Conservation (phyloP, 2,113 vertebrate genomes). For the Heloderma charlesbogerti region DNA sequence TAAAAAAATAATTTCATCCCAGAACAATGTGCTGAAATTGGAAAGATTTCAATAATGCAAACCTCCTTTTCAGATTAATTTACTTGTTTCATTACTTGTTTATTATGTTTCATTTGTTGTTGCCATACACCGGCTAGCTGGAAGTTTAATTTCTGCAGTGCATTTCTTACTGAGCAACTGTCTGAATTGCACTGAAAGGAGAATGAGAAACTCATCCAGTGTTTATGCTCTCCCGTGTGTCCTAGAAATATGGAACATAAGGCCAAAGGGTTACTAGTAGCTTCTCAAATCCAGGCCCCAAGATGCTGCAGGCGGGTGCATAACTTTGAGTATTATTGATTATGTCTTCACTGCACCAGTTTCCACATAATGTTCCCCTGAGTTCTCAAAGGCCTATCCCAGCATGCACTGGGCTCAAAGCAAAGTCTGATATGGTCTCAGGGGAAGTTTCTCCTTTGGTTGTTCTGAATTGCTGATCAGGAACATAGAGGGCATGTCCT, state of each 20-base stretch:
- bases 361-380: conserved; percentile 15
- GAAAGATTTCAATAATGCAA: not conserved
- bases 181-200: conserved; percentile 23
- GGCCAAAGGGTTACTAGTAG: conserved; percentile 7
- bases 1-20: not conserved
- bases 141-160: conserved; percentile 21
- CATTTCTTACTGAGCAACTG: conserved; percentile 28
- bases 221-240: not conserved
- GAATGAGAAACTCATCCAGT: not conserved
- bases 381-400: conserved; percentile 21
- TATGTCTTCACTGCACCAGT: conserved; percentile 30
- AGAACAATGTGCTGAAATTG: not conserved
- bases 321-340: conserved; percentile 34
- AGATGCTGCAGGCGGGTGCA: not conserved
- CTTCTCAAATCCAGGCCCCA: not conserved
- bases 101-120: not conserved
- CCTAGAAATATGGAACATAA: conserved; percentile 15
- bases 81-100: not conserved
- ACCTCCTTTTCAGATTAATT: not conserved
- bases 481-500: conserved; percentile 18
- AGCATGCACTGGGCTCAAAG: conserved; percentile 10
- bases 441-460: conserved; percentile 6
- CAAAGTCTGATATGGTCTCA: conserved; percentile 24
- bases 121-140: not conserved
- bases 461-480: conserved; percentile 29